Conservation (phyloP, 2,888 invertebrate genomes). For the Andrena bicolor region DNA sequence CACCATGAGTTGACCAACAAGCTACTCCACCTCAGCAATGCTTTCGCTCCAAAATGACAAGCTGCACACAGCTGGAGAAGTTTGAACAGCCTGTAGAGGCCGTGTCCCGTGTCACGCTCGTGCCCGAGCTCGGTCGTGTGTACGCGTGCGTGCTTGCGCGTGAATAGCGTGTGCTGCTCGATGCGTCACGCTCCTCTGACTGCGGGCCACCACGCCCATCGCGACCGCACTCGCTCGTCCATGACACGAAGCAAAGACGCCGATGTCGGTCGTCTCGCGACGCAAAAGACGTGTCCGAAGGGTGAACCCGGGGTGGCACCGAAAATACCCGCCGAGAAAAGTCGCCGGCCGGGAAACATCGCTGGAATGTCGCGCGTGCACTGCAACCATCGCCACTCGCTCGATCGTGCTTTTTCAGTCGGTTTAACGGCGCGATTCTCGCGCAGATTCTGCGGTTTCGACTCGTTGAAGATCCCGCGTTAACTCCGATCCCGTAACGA, state of each 20-base stretch:
- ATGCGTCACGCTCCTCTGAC: slow-evolving; percentile 76
- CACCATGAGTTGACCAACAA: neutral
- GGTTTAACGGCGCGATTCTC: slow-evolving; percentile 46
- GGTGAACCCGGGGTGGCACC: slow-evolving; percentile 42
- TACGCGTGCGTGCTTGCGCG: slow-evolving; percentile 47
- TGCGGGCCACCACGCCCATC: slow-evolving; percentile 81
- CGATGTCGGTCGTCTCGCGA: slow-evolving; percentile 42
- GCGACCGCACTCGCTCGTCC: slow-evolving; percentile 81
- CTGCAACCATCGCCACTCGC: slow-evolving; percentile 10
- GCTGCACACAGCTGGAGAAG: neutral
- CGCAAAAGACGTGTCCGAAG: slow-evolving; percentile 29
- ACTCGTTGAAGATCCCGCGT: slow-evolving; percentile 13
- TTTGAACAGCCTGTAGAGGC: slow-evolving; percentile 2
- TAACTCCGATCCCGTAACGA: slow-evolving; percentile 33
- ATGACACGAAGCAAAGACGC: slow-evolving; percentile 78
- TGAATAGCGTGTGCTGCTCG: slow-evolving; percentile 66
- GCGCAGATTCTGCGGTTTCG: slow-evolving; percentile 44
- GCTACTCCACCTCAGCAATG: neutral
- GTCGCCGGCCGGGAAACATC: slow-evolving; percentile 22
- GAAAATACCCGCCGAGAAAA: slow-evolving; percentile 60
- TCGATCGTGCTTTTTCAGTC: slow-evolving; percentile 18
- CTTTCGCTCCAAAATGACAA: neutral
- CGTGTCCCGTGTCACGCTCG: slow-evolving; percentile 69
- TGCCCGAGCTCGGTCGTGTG: slow-evolving; percentile 41
- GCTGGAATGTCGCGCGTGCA: slow-evolving; percentile 23